phyloP scores from a whole-genome alignment of 2,113 vertebrate genomes.

The Ceyx melanurus region DNA sequence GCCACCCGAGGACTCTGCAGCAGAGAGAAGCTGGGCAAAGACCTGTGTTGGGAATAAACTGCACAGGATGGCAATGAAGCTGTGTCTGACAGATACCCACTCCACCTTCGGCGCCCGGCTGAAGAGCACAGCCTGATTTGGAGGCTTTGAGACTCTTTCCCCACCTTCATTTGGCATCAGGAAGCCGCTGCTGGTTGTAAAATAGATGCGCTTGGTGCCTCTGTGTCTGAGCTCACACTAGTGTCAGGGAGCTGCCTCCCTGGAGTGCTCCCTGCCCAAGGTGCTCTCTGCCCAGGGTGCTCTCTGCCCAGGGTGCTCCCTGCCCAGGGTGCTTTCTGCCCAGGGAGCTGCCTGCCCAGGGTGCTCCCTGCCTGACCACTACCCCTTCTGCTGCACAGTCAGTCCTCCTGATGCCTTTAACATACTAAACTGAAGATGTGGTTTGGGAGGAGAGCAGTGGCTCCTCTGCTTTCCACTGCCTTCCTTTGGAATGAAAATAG shows the following conservation, averaged over 20 bases:
- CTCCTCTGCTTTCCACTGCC: background rate
- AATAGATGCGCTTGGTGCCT: background rate
- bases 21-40: background rate
- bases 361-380: background rate
- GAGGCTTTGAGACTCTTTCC: background rate
- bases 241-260: background rate
- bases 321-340: too few relatives aligned
- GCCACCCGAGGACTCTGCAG: background rate
- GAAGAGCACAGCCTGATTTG: background rate
- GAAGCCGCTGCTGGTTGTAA: background rate
- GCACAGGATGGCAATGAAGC: background rate
- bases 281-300: too few relatives aligned
- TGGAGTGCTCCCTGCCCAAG: too few relatives aligned
- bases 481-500: background rate
- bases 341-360: too few relatives aligned
- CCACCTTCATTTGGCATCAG: background rate
- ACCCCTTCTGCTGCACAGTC: background rate
- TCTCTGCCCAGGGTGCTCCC: too few relatives aligned
- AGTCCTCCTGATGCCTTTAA: accelerated
- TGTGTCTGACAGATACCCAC: accelerated
- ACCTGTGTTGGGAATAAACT: background rate
- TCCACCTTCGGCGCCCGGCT: background rate
- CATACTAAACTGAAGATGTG: background rate
- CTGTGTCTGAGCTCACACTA: background rate
- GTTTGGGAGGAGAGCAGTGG: accelerated